Conservation (phyloP, 2,113 vertebrate species). For the Perca schrenkii region DNA sequence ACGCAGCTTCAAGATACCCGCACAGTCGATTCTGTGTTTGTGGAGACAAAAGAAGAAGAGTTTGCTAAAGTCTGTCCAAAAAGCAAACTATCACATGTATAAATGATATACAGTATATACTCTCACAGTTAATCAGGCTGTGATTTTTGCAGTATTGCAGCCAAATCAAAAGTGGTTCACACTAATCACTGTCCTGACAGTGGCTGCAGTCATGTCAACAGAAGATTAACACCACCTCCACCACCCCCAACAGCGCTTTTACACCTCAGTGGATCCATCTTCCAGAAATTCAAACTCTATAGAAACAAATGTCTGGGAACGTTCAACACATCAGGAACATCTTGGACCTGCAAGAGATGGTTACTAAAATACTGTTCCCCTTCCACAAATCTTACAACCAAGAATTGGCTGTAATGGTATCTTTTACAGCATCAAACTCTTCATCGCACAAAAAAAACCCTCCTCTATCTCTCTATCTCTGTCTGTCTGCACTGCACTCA, state of each 20-base stretch:
- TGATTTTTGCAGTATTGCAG: conserved; percentile 6
- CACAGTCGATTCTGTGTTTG: conserved; percentile 91
- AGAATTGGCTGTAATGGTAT: conserved; percentile 9
- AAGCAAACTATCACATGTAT: neutral
- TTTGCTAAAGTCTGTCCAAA: neutral
- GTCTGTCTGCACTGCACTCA: conserved; percentile 17
- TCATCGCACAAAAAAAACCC: conserved; percentile 9
- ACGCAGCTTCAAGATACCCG: conserved; percentile 94
- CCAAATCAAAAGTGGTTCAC: conserved; percentile 5
- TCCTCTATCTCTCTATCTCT: neutral
- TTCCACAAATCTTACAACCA: conserved; percentile 9
- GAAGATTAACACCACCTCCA: conserved; percentile 24
- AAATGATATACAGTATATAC: neutral
- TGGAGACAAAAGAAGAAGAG: neutral
- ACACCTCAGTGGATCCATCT: conserved; percentile 15
- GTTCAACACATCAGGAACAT: conserved; percentile 15
- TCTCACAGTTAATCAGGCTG: conserved; percentile 20
- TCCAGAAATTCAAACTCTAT: conserved; percentile 20
- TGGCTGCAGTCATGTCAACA: conserved; percentile 32
- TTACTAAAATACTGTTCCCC: neutral
- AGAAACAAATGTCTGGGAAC: conserved; percentile 19
- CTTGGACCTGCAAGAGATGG: conserved; percentile 13
- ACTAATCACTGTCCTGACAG: neutral
- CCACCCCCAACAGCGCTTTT: neutral
- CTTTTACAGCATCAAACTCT: conserved; percentile 24